Evolutionary conservation across 2,113 vertebrate genomes (phyloP).

Genomic region (Mobula birostris): DNA sequence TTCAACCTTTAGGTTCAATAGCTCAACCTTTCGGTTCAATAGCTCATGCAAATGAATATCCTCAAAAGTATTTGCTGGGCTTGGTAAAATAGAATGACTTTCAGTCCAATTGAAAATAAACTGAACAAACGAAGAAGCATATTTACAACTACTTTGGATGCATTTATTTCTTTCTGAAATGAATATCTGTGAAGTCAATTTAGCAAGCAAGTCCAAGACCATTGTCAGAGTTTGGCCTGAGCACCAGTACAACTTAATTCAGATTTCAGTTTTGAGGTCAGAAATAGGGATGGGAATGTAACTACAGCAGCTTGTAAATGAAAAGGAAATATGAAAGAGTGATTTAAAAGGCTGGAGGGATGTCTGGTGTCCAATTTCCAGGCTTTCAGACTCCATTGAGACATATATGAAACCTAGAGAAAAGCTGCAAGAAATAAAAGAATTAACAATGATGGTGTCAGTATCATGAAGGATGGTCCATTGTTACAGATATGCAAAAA

Average conservation of each 20-base stretch:
- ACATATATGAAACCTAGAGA: background rate
- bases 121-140: background rate
- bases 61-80: no score
- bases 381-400: background rate
- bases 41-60: no score
- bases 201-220: no score
- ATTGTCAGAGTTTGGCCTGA: no score
- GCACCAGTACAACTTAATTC: no score
- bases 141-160: background rate
- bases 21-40: no score
- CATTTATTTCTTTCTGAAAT: background rate
- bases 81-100: no score
- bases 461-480: background rate
- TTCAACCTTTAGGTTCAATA: no score
- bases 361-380: background rate
- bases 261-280: background rate
- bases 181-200: no score
- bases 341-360: background rate
- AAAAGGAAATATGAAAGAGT: background rate
- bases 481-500: background rate
- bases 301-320: background rate
- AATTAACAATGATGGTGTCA: conserved; percentile 14
- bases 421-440: conserved; percentile 20
- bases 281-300: background rate
- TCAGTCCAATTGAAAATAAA: background rate